Evolutionary conservation across 1,140 invertebrate genomes (phyloP).

Genomic region (Pomacea maculata): DNA sequence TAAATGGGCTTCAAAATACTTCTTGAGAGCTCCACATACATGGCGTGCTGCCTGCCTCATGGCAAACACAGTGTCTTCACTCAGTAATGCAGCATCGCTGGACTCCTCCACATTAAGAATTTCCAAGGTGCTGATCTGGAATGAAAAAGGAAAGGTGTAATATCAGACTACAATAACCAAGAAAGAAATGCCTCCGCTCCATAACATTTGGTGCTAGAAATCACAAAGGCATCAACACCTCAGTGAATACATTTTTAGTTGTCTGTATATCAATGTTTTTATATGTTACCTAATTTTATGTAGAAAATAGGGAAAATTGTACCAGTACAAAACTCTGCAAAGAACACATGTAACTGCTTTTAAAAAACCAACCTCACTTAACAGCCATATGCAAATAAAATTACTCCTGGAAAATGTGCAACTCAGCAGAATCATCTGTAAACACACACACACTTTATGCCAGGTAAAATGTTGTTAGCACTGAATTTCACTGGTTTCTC

Average conservation of each 20-base stretch:
- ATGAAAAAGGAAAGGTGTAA: not conserved
- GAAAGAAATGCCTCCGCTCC: not conserved
- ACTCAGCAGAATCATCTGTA: not conserved
- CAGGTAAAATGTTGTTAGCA: not conserved
- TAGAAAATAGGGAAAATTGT: too few relatives aligned
- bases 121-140: conserved; percentile 79
- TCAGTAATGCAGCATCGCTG: not conserved
- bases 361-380: not conserved
- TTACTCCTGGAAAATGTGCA: not conserved
- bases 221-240: not conserved
- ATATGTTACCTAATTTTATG: too few relatives aligned
- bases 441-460: not conserved
- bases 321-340: too few relatives aligned
- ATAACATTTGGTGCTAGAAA: not conserved
- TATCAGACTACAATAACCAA: not conserved
- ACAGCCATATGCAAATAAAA: not conserved
- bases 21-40: conserved; percentile 88
- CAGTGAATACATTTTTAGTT: not conserved
- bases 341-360: not conserved
- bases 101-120: conserved; percentile 73
- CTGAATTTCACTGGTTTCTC: conserved; percentile 23
- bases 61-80: conserved; percentile 79
- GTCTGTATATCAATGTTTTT: not conserved
- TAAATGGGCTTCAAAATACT: conserved; percentile 92
- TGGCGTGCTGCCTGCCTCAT: conserved; percentile 94